phyloP scores from a whole-genome alignment of 2,797 vertebrate genomes.

The Dromococcyx pavoninus region DNA sequence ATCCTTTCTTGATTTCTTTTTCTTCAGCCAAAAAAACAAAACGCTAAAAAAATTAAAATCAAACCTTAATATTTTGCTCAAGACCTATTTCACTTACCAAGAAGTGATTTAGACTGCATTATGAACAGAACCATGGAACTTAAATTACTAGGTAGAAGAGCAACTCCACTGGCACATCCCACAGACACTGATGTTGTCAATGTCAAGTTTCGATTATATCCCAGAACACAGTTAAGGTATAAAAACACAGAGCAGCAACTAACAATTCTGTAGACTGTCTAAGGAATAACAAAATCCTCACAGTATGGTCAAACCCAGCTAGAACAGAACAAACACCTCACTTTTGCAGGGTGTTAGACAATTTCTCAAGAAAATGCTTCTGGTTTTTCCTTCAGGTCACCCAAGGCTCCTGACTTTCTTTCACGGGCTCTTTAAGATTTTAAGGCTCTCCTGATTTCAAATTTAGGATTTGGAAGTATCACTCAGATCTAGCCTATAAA shows the following conservation, averaged over 20 bases:
- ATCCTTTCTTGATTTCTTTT: conserved; percentile 49
- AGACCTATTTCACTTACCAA: background rate
- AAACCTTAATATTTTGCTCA: background rate
- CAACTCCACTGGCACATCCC: background rate
- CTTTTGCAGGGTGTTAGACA: background rate
- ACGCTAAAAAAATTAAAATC: conserved; percentile 36
- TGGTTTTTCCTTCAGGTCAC: background rate
- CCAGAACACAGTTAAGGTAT: background rate
- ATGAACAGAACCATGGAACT: background rate
- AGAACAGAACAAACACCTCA: background rate
- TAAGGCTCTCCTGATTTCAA: background rate
- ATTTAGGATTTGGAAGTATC: background rate
- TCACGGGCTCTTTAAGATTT: background rate
- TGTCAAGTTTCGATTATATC: background rate
- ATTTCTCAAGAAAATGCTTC: background rate
- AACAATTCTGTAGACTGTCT: background rate
- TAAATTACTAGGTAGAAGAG: background rate
- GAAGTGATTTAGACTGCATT: background rate
- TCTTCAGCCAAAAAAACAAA: conserved; percentile 7
- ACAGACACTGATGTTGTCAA: background rate
- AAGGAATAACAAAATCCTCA: background rate
- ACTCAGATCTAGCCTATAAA: background rate
- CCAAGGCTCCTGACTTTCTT: background rate
- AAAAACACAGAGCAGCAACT: background rate
- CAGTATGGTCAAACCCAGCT: background rate